Evolutionary conservation across 1,140 invertebrate genomes (phyloP).

Genomic region (Lepidurus arcticus): DNA sequence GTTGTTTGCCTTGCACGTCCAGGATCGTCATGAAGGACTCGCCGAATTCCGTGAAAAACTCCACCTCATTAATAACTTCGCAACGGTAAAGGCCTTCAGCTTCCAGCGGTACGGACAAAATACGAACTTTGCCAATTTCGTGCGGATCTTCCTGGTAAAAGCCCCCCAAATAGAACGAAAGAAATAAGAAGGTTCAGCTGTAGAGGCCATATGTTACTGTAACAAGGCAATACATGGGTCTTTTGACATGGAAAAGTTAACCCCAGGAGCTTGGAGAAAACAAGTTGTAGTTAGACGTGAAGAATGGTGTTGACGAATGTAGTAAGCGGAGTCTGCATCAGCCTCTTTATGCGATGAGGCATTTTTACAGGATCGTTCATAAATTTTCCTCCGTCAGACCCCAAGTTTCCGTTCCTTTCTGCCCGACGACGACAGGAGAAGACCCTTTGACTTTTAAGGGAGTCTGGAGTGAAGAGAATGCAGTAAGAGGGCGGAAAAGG

Average conservation of each 20-base stretch:
- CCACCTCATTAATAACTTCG: constrained; percentile 65
- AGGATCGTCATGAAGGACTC: constrained; percentile 29
- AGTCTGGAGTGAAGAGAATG: no score
- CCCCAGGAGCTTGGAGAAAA: not conserved
- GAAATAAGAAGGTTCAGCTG: constrained; percentile 14
- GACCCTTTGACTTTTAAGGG: not conserved
- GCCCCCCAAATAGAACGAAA: constrained; percentile 29
- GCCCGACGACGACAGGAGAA: not conserved
- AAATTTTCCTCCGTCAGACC: not conserved
- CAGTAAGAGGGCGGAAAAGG: not conserved
- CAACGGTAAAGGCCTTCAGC: constrained; percentile 62
- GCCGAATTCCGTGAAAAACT: constrained; percentile 55
- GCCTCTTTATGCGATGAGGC: not conserved
- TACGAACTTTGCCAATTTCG: constrained; percentile 56
- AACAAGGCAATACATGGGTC: not conserved
- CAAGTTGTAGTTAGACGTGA: not conserved
- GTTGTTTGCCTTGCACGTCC: constrained; percentile 19
- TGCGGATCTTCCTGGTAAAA: constrained; percentile 52
- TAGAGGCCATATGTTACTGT: not conserved
- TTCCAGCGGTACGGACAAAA: constrained; percentile 58
- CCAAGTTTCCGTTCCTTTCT: not conserved
- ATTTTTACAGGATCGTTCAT: not conserved
- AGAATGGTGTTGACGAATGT: constrained; percentile 15
- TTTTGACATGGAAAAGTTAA: not conserved
- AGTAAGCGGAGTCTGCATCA: constrained; percentile 14